Conservation (phyloP, 1,140 invertebrate species). For the Pristionchus pacificus region DNA sequence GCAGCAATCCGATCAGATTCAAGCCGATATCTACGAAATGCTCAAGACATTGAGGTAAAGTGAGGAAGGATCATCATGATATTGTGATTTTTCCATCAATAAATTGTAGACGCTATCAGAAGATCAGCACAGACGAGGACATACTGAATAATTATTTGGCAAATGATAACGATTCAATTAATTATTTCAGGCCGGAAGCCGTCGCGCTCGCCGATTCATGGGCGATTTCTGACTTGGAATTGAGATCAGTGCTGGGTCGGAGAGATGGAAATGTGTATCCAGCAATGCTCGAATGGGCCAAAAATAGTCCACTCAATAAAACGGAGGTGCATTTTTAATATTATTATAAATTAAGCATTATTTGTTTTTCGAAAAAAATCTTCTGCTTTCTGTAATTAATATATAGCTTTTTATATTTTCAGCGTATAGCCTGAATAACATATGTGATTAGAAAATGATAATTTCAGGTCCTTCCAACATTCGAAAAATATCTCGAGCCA, state of each 20-base stretch:
- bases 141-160: no score
- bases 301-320: slow-evolving; percentile 79
- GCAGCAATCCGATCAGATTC: slow-evolving; percentile 33
- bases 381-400: not conserved
- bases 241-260: slow-evolving; percentile 65
- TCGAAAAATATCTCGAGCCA: slow-evolving; percentile 33
- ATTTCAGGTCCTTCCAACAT: slow-evolving; percentile 18
- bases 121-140: no score
- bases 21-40: slow-evolving; percentile 28
- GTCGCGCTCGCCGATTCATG: slow-evolving; percentile 73
- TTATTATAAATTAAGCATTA: no score
- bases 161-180: no score
- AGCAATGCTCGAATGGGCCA: slow-evolving; percentile 76
- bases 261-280: slow-evolving; percentile 86
- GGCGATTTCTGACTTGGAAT: slow-evolving; percentile 76
- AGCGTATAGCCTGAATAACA: no score
- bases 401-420: not conserved
- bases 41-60: not conserved
- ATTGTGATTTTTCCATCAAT: slow-evolving; percentile 49
- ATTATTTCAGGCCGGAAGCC: slow-evolving; percentile 79
- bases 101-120: slow-evolving; percentile 68
- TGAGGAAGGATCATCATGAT: no score
- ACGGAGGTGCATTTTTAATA: slow-evolving; percentile 59
- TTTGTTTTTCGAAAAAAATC: not conserved
- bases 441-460: not conserved